Base-by-base conservation (phyloP, 1,140 invertebrate species). In the Phthorimaea operculella region DNA sequence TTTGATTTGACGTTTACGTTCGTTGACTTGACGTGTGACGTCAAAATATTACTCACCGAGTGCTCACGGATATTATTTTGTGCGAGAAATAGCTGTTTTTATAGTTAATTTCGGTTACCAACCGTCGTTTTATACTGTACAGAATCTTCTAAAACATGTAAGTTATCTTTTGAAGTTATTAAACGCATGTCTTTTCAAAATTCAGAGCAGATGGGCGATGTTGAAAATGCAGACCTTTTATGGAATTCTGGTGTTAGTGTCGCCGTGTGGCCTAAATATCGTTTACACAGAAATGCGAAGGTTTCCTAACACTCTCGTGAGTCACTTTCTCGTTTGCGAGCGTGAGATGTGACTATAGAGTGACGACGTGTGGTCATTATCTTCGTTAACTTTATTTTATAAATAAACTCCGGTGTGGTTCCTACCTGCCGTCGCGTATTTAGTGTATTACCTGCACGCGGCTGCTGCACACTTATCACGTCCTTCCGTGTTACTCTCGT, bases 211-310 rank as follows among this genome's bases (percentile, higher is more conserved):
- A 59, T 63, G 59, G 60, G 45, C 49, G 61, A 44, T 54, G 57
- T 56, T 65, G 50, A 60, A 70, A 76, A 72, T 66, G 51, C 62
- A 65, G 21, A 33, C 60, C 60, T 33, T 62, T 17, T 52, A 62
- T 44, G 60, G 60, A 49, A 58, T 62, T 52, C 55, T 55, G 57
- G 56, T 51, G 51, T 61, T 62, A 15, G 39, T 58, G 67, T 55
- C 58, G 55, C 50, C 52, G 61, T 59, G 51, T 58, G 68, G 50
- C 68, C 68, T 64, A 70, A 58, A 64, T 70, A 68, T 58, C 59
- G 61, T 55, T 57, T 34, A 42, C 63, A 57, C 51, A 55, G 51
- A 61, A 64, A 60, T 53, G 63, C 47, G 16, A 39, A 39, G 33
- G 57, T 64, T 58, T 70, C 59, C 58, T 51, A 65, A 48, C 50